Evolutionary conservation across 1,140 invertebrate species (phyloP).

Genomic region (Aricia agestis): DNA sequence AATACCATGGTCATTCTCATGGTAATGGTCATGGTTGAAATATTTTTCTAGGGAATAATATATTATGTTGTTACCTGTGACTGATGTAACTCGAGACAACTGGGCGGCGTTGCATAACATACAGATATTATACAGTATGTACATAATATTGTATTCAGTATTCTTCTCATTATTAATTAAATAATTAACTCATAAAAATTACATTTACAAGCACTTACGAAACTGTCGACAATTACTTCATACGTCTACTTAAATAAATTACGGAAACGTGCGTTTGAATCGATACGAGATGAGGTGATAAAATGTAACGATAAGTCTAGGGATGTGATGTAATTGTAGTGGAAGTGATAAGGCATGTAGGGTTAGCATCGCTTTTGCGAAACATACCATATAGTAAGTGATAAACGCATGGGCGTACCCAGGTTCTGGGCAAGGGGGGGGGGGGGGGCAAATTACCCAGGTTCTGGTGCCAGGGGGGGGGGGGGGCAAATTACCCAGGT

Average conservation of each 20-base stretch:
- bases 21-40: no score
- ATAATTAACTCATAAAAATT: not conserved
- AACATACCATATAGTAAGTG: not conserved
- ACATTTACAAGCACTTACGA: slow-evolving; percentile 15
- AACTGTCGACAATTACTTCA: slow-evolving; percentile 12
- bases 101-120: slow-evolving; percentile 38
- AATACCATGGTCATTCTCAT: no score
- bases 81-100: slow-evolving; percentile 47
- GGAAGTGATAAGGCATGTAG: slow-evolving; percentile 22
- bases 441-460: no score
- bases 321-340: slow-evolving; percentile 6
- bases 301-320: slow-evolving; percentile 2
- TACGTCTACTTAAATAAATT: slow-evolving; percentile 38
- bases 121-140: slow-evolving; percentile 30
- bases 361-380: not conserved
- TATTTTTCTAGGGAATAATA: not conserved
- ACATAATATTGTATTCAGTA: slow-evolving; percentile 24
- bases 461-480: no score
- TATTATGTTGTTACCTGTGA: slow-evolving; percentile 44
- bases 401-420: no score
- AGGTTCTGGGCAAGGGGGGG: no score
- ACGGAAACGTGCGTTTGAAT: slow-evolving; percentile 8
- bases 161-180: slow-evolving; percentile 13
- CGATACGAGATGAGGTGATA: not conserved
- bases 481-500: no score